Percentiles rank a stretch among this genome's conserved stretches.
These are phyloP conservation scores for Drosophila sturtevanti DNA, from an alignment of 1,140 invertebrate species.

Conservation along the genomic window DNA sequence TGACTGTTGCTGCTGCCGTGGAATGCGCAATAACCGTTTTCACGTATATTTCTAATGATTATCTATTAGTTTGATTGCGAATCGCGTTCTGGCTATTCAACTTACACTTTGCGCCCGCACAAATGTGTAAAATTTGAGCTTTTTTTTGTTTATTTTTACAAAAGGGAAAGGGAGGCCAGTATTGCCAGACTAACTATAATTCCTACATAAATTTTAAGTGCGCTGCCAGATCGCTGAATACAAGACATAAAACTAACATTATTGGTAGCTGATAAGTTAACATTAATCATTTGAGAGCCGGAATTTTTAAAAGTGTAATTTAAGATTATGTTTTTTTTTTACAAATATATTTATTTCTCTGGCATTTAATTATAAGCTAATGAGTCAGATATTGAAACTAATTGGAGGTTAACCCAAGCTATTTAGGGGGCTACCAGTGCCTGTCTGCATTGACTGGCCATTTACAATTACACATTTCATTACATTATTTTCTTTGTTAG, in stretches of 20 bases:
- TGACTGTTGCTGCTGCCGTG: constrained; percentile 49
- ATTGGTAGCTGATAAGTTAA: background rate
- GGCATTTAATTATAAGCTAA: constrained; percentile 62
- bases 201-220: background rate
- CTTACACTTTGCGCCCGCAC: constrained; percentile 67
- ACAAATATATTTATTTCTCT: constrained; percentile 76
- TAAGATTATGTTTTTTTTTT: constrained; percentile 24
- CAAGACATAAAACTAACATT: background rate
- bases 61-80: constrained; percentile 27
- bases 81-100: background rate
- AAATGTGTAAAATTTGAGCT: constrained; percentile 48
- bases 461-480: constrained; percentile 20
- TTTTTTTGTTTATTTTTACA: constrained; percentile 19
- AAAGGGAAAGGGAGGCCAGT: constrained; percentile 37
- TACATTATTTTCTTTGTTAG: constrained; percentile 43
- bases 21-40: constrained; percentile 68
- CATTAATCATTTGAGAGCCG: background rate
- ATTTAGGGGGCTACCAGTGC: constrained; percentile 27
- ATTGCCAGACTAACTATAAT: background rate
- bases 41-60: constrained; percentile 48
- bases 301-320: background rate
- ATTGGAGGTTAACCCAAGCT: constrained; percentile 28
- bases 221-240: background rate
- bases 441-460: constrained; percentile 2
- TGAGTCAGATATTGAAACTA: constrained; percentile 53